Evolutionary conservation across 2,113 vertebrate species (phyloP).

Genomic region (Lanius collurio): DNA sequence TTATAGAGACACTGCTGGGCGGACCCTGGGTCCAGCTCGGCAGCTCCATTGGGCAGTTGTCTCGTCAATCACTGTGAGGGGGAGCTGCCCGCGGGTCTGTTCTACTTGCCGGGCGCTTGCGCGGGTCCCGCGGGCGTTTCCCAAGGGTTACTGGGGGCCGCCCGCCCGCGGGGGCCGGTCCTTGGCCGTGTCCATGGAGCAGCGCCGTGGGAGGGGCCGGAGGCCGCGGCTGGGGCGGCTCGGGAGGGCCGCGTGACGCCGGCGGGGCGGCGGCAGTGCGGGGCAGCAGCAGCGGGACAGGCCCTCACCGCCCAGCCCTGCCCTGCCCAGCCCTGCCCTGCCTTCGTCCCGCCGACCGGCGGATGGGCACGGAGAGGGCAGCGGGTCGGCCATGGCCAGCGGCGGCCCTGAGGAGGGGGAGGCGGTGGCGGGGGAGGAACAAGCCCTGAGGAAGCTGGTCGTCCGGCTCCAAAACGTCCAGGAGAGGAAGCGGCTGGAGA

Average conservation of each 20-base stretch:
- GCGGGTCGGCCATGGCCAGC: constrained; percentile 59
- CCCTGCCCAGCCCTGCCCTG: neutral
- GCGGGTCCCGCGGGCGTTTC: neutral
- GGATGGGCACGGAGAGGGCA: neutral
- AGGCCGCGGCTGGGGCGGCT: neutral
- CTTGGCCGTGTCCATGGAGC: neutral
- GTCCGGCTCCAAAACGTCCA: constrained; percentile 85
- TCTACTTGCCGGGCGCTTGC: neutral
- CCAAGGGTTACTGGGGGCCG: neutral
- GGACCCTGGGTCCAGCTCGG: neutral
- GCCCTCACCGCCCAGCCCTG: neutral
- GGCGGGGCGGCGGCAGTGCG: neutral
- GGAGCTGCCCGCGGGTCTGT: neutral
- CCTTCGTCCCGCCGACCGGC: neutral
- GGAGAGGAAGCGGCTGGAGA: constrained; percentile 81
- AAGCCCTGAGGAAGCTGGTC: constrained; percentile 82
- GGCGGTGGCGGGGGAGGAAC: constrained; percentile 76
- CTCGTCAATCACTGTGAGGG: neutral
- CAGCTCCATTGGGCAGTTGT: neutral
- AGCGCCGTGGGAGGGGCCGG: neutral
- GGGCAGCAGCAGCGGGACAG: neutral
- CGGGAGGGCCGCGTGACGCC: neutral
- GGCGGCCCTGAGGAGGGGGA: constrained; percentile 15
- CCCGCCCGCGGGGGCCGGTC: neutral
- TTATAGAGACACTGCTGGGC: neutral